Evolutionary conservation across 2,797 vertebrate genomes (phyloP), one percentile per base, ranked within the genome.

Genomic region (Gymnoscopelus microlampas): DNA sequence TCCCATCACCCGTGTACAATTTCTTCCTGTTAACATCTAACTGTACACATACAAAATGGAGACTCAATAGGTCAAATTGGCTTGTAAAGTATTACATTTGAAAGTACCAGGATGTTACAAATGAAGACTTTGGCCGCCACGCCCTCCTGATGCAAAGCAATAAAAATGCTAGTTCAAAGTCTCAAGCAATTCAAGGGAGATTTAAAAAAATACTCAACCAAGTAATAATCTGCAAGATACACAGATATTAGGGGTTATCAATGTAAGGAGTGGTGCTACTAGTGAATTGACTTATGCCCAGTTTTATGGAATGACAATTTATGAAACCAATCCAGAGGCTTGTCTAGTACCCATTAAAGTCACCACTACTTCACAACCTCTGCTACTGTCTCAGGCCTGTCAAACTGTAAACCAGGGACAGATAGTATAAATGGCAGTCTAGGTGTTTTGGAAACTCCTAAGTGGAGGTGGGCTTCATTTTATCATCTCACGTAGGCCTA

Each of bases 71-170:
- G 39, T 71, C 50, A 58, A 53, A 76, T 72, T 48, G 47, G 72
- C 58, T 63, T n/a, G 3, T 44, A 44, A 55, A 56, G 62, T 66
- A n/a, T 66, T 3, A 56, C 6, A 13, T n/a, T 19, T 29, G 65
- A 57, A 66, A 63, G 57, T 70, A 55, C 32, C 19, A n/a, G 67
- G 71, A 67, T 49, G 58, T 83, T 67, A 35, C 84, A 89, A 86
- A 85, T 63, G 53, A 32, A 80, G 82, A 91, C 89, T 89, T 91
- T 79, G 86, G 65, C 78, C 82, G 47, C 76, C 80, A 74, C 81
- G 65, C 85, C 86, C 71, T 53, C 50, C 15, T 66, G 49, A 68
- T 58, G 56, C 56, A 58, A 78, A 56, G 77, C 80, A 70, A 77
- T 86, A 84, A 85, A 68, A 83, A 62, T 26, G 9, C 14, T 23